Evolutionary conservation across 2,113 vertebrate species (phyloP).

Genomic region (Lichenostomus cassidix): DNA sequence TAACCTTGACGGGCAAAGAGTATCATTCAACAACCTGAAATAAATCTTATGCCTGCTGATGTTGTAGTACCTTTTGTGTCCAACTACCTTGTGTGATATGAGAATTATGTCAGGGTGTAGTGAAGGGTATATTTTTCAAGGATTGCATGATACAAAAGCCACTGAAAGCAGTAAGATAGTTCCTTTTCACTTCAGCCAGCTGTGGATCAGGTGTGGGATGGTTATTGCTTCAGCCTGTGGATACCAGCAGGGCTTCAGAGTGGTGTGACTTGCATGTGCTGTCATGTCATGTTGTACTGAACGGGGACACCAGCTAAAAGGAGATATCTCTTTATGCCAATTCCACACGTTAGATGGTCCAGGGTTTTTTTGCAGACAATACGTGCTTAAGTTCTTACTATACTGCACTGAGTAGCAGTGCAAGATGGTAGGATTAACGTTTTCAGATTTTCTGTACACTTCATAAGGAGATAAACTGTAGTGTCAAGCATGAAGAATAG

Average conservation of each 20-base stretch:
- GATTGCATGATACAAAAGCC: background rate
- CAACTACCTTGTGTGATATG: background rate
- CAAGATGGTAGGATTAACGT: background rate
- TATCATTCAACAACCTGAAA: background rate
- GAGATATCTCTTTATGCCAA: background rate
- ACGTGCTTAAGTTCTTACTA: background rate
- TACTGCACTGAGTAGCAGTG: background rate
- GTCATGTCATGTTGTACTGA: background rate
- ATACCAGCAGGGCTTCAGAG: background rate
- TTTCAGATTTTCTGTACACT: background rate
- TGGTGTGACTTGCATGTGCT: background rate
- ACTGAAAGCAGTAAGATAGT: background rate
- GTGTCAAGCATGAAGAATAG: background rate
- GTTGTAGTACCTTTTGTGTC: background rate
- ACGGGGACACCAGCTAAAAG: background rate
- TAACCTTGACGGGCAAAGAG: background rate
- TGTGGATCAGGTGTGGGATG: background rate
- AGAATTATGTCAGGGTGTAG: background rate
- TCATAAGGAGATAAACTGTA: background rate
- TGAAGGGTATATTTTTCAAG: background rate
- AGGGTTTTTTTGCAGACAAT: background rate
- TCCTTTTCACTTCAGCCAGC: background rate
- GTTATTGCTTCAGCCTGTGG: background rate
- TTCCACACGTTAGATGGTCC: accelerated
- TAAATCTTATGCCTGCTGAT: background rate